Conservation (phyloP, 2,113 vertebrate genomes). For the Sus scrofa region T2T-Sscrofa CM000824.6:172714501-172715000, state of each 20-base stretch:
- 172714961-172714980: neutral
- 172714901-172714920: conserved; percentile 41
- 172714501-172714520: neutral
- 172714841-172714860: conserved; percentile 27
- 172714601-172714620: neutral
- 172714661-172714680: neutral
- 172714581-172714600: neutral
- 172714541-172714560: neutral
- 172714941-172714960: conserved; percentile 1
- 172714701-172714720: neutral
- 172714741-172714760: neutral
- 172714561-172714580: neutral
- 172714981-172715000: conserved; percentile 9
- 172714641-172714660: neutral
- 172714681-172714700: neutral
- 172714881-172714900: conserved; percentile 49
- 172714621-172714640: neutral
- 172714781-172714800: conserved; percentile 41
- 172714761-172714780: conserved; percentile 28
- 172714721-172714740: neutral
- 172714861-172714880: conserved; percentile 38
- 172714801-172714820: neutral
- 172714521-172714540: neutral
- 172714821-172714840: neutral
- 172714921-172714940: conserved; percentile 14